These are phyloP conservation scores for Drosophila serrata DNA, from an alignment of 1,140 invertebrate genomes.

Conservation along the genomic window DNA sequence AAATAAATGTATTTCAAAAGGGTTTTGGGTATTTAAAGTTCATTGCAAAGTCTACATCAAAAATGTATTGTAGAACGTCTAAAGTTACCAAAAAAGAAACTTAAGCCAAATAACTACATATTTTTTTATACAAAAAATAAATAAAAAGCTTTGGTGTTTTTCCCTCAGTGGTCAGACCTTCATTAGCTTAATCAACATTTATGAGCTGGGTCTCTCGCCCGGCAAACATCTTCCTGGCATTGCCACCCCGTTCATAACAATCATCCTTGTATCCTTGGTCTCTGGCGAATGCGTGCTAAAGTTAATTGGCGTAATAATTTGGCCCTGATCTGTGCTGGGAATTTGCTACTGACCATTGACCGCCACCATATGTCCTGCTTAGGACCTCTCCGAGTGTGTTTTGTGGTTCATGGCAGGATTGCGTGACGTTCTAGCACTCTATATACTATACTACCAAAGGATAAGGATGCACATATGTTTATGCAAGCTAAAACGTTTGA, in stretches of 20 bases:
- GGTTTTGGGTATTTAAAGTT: background rate
- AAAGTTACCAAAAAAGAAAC: background rate
- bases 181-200: constrained; percentile 51
- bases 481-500: constrained; percentile 3
- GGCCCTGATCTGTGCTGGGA: constrained; percentile 36
- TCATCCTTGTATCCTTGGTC: constrained; percentile 40
- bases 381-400: constrained; percentile 13
- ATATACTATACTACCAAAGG: background rate
- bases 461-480: constrained; percentile 5
- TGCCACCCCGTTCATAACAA: constrained; percentile 23
- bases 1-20: background rate
- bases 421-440: constrained; percentile 14
- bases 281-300: constrained; percentile 30
- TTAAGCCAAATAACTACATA: no score
- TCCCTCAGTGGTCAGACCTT: constrained; percentile 22
- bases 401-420: constrained; percentile 1
- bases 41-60: background rate
- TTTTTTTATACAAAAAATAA: background rate
- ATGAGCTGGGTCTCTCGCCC: constrained; percentile 20
- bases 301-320: constrained; percentile 57
- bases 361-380: constrained; percentile 38
- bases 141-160: background rate
- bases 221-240: background rate
- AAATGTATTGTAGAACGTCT: background rate
- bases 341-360: constrained; percentile 38